Percentiles rank a stretch among this genome's conserved stretches.
Conservation (phyloP, 2,113 vertebrate genomes). For the Bucco capensis region DNA sequence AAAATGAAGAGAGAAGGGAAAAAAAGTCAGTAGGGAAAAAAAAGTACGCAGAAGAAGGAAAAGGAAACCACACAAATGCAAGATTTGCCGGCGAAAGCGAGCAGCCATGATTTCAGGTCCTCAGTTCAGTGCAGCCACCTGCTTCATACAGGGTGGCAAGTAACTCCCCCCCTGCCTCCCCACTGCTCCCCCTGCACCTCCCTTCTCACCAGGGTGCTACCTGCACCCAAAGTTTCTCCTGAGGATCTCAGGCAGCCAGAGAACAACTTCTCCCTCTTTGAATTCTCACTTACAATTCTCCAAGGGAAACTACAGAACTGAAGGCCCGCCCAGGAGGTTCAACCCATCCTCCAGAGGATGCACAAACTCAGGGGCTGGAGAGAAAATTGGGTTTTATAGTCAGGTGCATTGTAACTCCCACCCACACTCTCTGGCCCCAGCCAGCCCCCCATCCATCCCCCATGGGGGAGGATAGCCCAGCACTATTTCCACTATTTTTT, state of each 20-base stretch:
- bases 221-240: background rate
- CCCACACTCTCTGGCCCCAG: background rate
- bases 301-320: background rate
- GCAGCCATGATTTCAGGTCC: slow-evolving; percentile 35
- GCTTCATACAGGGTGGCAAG: rapidly evolving
- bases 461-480: background rate
- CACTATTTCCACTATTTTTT: background rate
- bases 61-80: slow-evolving; percentile 58
- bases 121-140: background rate
- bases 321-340: background rate
- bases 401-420: background rate
- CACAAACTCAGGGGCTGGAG: background rate
- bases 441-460: background rate
- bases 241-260: background rate
- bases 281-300: background rate
- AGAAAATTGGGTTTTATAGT: background rate
- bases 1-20: background rate
- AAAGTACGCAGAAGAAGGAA: background rate
- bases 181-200: background rate
- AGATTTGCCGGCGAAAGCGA: background rate
- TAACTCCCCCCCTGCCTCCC: background rate
- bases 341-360: background rate
- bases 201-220: background rate
- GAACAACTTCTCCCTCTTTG: background rate
- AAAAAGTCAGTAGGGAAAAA: background rate